phyloP scores from a whole-genome alignment of 2,797 vertebrate species.

The Avahi laniger region DNA sequence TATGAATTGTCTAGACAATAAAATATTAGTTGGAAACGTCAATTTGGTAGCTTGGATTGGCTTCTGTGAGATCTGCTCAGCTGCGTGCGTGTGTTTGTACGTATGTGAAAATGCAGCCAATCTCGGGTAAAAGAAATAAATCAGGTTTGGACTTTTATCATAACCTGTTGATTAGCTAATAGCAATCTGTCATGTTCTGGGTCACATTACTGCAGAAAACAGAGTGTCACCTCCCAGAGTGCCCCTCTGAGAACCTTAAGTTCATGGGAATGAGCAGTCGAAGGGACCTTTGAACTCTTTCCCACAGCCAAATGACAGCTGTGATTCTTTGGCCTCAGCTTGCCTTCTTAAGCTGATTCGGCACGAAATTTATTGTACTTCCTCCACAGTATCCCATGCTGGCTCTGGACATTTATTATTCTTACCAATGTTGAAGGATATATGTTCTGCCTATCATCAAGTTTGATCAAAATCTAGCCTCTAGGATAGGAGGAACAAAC shows the following conservation, averaged over 20 bases:
- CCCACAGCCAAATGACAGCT: slow-evolving; percentile 97
- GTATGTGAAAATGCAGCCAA: slow-evolving; percentile 44
- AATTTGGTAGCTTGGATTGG: neutral
- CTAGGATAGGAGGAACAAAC: slow-evolving; percentile 69
- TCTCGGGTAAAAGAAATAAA: slow-evolving; percentile 61
- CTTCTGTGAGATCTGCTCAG: slow-evolving; percentile 21
- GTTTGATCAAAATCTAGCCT: slow-evolving; percentile 81
- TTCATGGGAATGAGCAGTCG: slow-evolving; percentile 97
- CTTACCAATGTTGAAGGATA: slow-evolving; percentile 86
- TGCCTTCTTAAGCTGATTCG: slow-evolving; percentile 83
- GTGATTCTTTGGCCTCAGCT: slow-evolving; percentile 91
- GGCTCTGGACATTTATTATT: slow-evolving; percentile 89
- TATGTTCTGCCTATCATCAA: slow-evolving; percentile 87
- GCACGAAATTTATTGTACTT: slow-evolving; percentile 90
- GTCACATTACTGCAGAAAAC: slow-evolving; percentile 85
- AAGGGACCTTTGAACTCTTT: slow-evolving; percentile 94
- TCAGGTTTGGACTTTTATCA: slow-evolving; percentile 71
- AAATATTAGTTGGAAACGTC: slow-evolving; percentile 51
- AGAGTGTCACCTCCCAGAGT: slow-evolving; percentile 87
- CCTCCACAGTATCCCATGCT: slow-evolving; percentile 89
- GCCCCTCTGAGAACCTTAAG: slow-evolving; percentile 90
- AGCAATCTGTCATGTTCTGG: slow-evolving; percentile 83
- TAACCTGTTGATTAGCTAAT: slow-evolving; percentile 90
- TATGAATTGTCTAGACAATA: neutral
- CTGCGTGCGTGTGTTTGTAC: neutral